Evolutionary conservation across 1,140 invertebrate genomes (phyloP).

Genomic region (Lepidurus apus): DNA sequence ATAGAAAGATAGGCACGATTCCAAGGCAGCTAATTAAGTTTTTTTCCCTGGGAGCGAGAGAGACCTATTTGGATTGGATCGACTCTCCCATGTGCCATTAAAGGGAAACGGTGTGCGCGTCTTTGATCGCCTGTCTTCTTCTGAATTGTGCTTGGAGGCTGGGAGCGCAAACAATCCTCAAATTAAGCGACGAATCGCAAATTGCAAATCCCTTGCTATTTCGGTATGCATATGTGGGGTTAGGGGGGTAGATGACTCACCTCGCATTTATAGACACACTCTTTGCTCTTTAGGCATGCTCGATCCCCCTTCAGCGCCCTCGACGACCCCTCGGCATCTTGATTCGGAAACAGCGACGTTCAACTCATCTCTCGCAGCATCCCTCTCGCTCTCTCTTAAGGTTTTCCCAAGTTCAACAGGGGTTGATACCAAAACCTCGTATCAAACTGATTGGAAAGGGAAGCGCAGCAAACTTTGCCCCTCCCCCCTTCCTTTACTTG

Average conservation of each 20-base stretch:
- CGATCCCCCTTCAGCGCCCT: constrained; percentile 4
- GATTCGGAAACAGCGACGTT: not conserved
- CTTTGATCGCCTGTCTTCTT: not conserved
- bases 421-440: not conserved
- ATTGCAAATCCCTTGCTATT: not conserved
- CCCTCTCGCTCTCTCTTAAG: not conserved
- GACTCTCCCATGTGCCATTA: not conserved
- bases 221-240: not conserved
- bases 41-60: not conserved
- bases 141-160: not conserved
- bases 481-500: not conserved
- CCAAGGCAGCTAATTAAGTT: constrained; percentile 7
- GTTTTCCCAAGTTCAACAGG: not conserved
- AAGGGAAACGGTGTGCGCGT: not conserved
- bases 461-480: not conserved
- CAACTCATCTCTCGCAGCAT: not conserved
- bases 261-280: not conserved
- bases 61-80: not conserved
- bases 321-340: not conserved
- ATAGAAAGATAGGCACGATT: not conserved
- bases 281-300: not conserved
- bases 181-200: not conserved
- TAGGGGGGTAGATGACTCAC: not conserved
- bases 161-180: too few species aligned
- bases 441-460: constrained; percentile 5